Conservation (phyloP, 2,888 invertebrate genomes). For the Vesta saturnalis region DNA sequence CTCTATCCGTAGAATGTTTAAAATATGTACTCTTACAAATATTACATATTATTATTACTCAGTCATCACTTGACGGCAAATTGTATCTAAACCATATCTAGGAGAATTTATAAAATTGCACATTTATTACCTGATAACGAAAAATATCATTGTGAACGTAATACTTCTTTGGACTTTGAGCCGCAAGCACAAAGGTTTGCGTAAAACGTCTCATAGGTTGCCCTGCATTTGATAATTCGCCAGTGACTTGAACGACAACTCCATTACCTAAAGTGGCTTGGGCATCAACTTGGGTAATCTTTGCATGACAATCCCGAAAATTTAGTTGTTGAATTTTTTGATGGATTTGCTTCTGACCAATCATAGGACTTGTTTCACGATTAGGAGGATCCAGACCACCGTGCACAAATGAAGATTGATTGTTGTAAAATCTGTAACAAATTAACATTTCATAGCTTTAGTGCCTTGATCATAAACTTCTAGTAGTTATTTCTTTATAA, state of each 20-base stretch:
- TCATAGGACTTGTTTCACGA: slow-evolving; percentile 83
- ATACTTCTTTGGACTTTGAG: slow-evolving; percentile 96
- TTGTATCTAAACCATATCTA: too few relatives aligned
- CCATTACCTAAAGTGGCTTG: slow-evolving; percentile 94
- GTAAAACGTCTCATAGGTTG: slow-evolving; percentile 98
- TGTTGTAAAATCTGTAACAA: slow-evolving; percentile 86
- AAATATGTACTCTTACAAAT: too few relatives aligned
- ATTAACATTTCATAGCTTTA: too few relatives aligned
- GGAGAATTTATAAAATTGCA: neutral
- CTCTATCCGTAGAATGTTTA: too few relatives aligned
- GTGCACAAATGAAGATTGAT: slow-evolving; percentile 95
- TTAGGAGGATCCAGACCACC: slow-evolving; percentile 88
- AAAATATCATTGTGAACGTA: slow-evolving; percentile 99
- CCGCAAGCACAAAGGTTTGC: slow-evolving; percentile 96
- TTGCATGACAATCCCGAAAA: slow-evolving; percentile 97
- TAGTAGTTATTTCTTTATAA: too few relatives aligned
- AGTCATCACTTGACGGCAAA: too few relatives aligned
- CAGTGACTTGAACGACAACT: slow-evolving; percentile 97
- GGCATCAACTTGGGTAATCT: slow-evolving; percentile 96
- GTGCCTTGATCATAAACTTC: too few relatives aligned
- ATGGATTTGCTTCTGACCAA: slow-evolving; percentile 95
- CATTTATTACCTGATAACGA: slow-evolving; percentile 87
- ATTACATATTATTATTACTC: too few relatives aligned
- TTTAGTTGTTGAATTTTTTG: slow-evolving; percentile 94
- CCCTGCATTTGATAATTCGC: slow-evolving; percentile 95